Conservation (phyloP, 2,113 vertebrate genomes). For the Dermatemys mawii region DNA sequence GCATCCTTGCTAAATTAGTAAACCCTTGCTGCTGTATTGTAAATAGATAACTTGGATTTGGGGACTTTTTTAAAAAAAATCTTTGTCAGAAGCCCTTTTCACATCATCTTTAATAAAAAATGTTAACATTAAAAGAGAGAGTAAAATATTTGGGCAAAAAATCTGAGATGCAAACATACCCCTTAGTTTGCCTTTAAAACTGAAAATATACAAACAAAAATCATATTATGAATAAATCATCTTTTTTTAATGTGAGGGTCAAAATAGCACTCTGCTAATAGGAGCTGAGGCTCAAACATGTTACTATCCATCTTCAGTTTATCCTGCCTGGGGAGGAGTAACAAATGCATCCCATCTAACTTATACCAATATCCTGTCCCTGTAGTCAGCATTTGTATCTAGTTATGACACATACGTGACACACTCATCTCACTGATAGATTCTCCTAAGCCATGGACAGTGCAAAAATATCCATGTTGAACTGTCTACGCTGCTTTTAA, state of each 20-base stretch:
- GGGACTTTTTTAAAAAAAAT: background rate
- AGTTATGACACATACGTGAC: background rate
- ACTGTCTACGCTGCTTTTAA: accelerated
- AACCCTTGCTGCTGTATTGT: background rate
- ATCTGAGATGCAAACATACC: background rate
- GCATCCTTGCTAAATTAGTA: background rate
- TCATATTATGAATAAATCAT: background rate
- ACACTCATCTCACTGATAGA: background rate
- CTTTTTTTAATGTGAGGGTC: background rate
- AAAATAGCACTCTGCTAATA: background rate
- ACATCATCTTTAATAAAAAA: background rate
- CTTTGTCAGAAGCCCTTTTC: background rate
- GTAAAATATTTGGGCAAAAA: background rate
- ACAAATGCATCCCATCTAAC: background rate
- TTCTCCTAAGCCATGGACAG: background rate
- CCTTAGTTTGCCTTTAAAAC: background rate
- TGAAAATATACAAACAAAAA: background rate
- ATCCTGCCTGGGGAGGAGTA: background rate
- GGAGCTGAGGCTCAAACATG: background rate
- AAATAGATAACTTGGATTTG: background rate
- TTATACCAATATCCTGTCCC: background rate
- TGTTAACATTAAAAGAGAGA: background rate
- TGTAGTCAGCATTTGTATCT: background rate
- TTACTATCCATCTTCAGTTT: accelerated
- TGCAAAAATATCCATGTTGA: accelerated